Conservation (phyloP, 1,140 invertebrate genomes). For the Macrobrachium nipponense region DNA sequence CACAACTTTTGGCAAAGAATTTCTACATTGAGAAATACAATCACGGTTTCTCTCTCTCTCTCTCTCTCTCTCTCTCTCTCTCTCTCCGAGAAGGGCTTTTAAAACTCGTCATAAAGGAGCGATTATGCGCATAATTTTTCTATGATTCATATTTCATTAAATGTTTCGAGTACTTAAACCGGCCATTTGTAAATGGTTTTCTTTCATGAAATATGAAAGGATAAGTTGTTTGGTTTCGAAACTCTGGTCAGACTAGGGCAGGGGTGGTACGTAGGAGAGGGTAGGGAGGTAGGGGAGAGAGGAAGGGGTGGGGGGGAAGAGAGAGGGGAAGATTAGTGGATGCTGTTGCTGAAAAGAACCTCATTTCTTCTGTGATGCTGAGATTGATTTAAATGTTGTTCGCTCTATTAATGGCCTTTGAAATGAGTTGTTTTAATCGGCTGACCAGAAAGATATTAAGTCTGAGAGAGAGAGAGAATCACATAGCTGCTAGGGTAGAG, state of each 20-base stretch:
- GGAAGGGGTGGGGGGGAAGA: background rate
- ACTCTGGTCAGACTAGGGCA: background rate
- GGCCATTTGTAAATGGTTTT: too few species aligned
- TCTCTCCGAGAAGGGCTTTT: background rate
- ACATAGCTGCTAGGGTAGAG: too few species aligned
- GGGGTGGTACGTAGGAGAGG: background rate
- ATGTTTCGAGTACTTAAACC: background rate
- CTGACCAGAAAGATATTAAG: background rate
- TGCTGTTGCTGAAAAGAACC: too few species aligned
- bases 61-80: slow-evolving; percentile 31
- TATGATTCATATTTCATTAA: too few species aligned
- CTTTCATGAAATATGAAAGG: too few species aligned
- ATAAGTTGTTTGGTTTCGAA: too few species aligned
- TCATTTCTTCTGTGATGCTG: too few species aligned
- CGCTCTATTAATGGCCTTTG: too few species aligned
- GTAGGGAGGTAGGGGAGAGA: background rate
- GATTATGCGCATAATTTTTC: too few species aligned
- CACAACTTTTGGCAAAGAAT: slow-evolving; percentile 55
- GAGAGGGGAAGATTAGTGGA: background rate
- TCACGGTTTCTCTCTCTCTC: slow-evolving; percentile 22
- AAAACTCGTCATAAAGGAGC: too few species aligned
- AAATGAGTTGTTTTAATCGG: too few species aligned
- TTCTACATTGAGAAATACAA: slow-evolving; percentile 43
- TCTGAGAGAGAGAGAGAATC: background rate
- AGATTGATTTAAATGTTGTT: too few species aligned